Percentiles rank a stretch among this genome's conserved stretches.
Conservation (phyloP, 2,888 invertebrate genomes). For the Tenthredo notha region DNA sequence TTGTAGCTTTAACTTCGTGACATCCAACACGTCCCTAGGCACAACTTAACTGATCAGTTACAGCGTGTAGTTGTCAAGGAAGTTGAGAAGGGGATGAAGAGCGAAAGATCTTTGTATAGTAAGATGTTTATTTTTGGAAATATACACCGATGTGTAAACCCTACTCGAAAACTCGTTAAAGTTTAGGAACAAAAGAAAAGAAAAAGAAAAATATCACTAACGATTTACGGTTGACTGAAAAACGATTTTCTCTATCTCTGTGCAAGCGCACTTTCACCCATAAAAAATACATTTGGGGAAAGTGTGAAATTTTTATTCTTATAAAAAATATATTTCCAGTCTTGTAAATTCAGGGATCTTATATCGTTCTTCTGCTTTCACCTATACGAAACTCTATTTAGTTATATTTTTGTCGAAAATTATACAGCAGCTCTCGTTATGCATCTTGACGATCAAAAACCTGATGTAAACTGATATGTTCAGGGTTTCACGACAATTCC, state of each 20-base stretch:
- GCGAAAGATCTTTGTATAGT: slow-evolving; percentile 5
- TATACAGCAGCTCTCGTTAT: background rate
- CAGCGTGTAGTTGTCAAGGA: slow-evolving; percentile 44
- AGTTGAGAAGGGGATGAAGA: background rate
- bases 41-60: slow-evolving; percentile 45
- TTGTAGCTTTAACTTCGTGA: slow-evolving; percentile 37
- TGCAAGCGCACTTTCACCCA: background rate
- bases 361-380: background rate
- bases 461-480: slow-evolving; percentile 35
- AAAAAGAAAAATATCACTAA: background rate
- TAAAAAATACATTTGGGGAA: background rate
- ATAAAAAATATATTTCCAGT: background rate
- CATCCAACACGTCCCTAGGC: slow-evolving; percentile 44
- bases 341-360: too few relatives aligned
- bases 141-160: background rate
- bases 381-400: background rate
- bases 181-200: background rate
- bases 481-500: slow-evolving; percentile 48
- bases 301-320: background rate
- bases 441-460: slow-evolving; percentile 1
- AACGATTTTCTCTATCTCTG: background rate
- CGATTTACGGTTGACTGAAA: background rate
- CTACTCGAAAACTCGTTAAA: background rate
- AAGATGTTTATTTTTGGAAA: slow-evolving; percentile 48
- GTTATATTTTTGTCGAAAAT: slow-evolving; percentile 4